Percentiles rank a stretch among this genome's conserved stretches.
These are phyloP conservation scores for Peromyscus leucopus DNA, from an alignment of 2,113 vertebrate genomes.

Conservation along the genomic window DNA sequence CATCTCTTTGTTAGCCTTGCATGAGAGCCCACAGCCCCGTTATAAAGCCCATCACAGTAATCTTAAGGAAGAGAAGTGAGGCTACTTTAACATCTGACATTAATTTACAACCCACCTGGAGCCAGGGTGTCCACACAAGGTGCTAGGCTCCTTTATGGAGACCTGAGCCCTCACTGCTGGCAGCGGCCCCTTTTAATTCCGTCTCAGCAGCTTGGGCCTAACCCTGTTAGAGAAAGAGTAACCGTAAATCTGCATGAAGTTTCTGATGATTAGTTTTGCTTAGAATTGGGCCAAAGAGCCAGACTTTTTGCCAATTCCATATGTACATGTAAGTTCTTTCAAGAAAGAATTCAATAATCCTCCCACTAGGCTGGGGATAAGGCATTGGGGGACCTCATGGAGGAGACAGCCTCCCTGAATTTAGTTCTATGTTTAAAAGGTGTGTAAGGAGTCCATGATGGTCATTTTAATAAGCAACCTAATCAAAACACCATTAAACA, in stretches of 20 bases:
- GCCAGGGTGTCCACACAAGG: not conserved
- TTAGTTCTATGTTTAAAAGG: not conserved
- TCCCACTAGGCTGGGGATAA: slow-evolving; percentile 84
- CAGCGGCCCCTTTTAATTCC: slow-evolving; percentile 71
- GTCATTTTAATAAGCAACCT: not conserved
- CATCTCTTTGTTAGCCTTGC: slow-evolving; percentile 15
- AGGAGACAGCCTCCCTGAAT: not conserved
- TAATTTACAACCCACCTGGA: slow-evolving; percentile 53
- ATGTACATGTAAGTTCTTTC: slow-evolving; percentile 85
- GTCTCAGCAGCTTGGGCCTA: slow-evolving; percentile 73
- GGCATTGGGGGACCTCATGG: slow-evolving; percentile 59
- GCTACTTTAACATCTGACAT: slow-evolving; percentile 1
- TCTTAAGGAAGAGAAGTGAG: not conserved
- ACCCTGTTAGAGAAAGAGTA: slow-evolving; percentile 83
- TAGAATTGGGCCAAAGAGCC: slow-evolving; percentile 86
- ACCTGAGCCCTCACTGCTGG: slow-evolving; percentile 18
- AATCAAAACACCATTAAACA: not conserved
- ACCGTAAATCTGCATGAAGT: slow-evolving; percentile 88
- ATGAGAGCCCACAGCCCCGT: not conserved
- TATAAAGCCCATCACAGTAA: not conserved
- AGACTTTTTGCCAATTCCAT: slow-evolving; percentile 86
- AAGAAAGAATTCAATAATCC: slow-evolving; percentile 89
- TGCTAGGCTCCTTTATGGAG: slow-evolving; percentile 59
- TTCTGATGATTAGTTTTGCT: slow-evolving; percentile 88
- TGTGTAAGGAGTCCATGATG: not conserved